Evolutionary conservation across 2,113 vertebrate species (phyloP), one percentile per base, ranked within the genome.

Genomic region (Rutilus rutilus): DNA sequence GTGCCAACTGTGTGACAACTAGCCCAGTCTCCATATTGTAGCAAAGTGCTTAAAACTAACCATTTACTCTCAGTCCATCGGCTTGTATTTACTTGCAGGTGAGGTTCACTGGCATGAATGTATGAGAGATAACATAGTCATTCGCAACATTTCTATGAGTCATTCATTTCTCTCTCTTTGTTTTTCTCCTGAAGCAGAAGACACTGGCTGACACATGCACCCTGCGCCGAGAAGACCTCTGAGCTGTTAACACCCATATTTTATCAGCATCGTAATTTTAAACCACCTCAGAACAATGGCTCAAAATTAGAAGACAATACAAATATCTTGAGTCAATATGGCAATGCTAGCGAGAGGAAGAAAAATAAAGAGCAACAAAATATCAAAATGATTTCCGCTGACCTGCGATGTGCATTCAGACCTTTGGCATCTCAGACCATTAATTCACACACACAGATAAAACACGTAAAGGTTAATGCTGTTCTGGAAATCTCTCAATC

Each of bases 251-350:
- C 93, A 91, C 92, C 93, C 92, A 59, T 67, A 71, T 78, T 86
- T 85, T 89, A 92, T 85, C 88, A 89, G 89, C 89, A 86, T 89
- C 91, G 92, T 62, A 39, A 93, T 94, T 94, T 94, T 93, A 93
- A 92, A 92, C 92, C 88, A 78, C 76, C 71, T 85, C 86, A 85
- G 90, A 93, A 95, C 95, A 95, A 95, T 95, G 91, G 93, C 88
- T 86, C 87, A 88, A 89, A 88, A 86, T 89, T 82, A 78, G 90
- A 87, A 67, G 92, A 87, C 88, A 86, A 78, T 90, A 86, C 91
- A 93, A 93, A 83, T 64, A 83, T 14, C n/a, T 59, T 88, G 50
- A 85, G 83, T 90, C 90, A 86, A 83, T 75, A 65, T 82, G 91
- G 92, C 90, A 91, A 90, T 90, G 76, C 80, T 89, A 86, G 59